Conservation (phyloP, 1,140 invertebrate genomes). For the Drosophila sturtevanti region DNA sequence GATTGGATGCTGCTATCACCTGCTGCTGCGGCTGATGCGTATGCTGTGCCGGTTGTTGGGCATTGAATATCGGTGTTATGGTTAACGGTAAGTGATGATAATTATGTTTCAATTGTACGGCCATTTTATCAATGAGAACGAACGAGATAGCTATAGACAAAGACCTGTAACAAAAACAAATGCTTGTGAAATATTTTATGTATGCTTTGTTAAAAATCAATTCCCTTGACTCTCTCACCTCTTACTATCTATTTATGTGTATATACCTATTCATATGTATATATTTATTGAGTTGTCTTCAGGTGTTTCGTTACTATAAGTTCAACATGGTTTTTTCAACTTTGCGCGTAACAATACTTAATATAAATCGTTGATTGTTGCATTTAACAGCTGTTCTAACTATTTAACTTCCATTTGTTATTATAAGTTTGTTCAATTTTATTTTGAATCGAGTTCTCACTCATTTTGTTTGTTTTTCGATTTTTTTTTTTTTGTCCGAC, state of each 20-base stretch:
- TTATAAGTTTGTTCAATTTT: background rate
- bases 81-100: conserved; percentile 72
- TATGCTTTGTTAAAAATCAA: conserved; percentile 6
- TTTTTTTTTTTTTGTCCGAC: background rate
- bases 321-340: background rate
- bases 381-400: background rate
- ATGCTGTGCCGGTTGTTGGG: conserved; percentile 20
- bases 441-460: background rate
- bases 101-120: conserved; percentile 66
- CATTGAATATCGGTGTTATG: conserved; percentile 66
- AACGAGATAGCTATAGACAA: background rate
- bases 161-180: conserved; percentile 44
- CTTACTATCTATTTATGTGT: conserved; percentile 8
- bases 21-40: conserved; percentile 35
- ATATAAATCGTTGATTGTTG: background rate
- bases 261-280: conserved; percentile 22
- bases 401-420: conserved; percentile 1
- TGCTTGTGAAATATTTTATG: background rate
- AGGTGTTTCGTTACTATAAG: background rate
- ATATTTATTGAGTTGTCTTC: conserved; percentile 13
- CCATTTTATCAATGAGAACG: conserved; percentile 41
- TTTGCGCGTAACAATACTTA: conserved; percentile 1
- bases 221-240: background rate
- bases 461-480: conserved; percentile 4
- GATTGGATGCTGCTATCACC: conserved; percentile 33